phyloP scores from a whole-genome alignment of 2,888 invertebrate species.

The Chymomyza procnemis region DNA sequence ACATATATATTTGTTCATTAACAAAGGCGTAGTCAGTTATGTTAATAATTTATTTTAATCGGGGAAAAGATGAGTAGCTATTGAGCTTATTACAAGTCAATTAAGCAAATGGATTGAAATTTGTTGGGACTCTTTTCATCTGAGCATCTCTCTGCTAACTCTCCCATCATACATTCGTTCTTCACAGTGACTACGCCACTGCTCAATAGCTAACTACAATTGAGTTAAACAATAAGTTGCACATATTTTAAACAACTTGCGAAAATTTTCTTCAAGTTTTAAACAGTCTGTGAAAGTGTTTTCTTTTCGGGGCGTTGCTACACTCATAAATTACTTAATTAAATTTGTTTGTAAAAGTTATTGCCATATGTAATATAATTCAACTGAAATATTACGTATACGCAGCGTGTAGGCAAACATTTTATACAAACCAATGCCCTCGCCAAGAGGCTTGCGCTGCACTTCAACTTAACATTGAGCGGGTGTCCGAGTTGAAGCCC shows the following conservation, averaged over 20 bases:
- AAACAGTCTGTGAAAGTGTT: conserved; percentile 50
- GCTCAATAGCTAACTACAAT: neutral
- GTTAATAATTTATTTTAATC: too few relatives aligned
- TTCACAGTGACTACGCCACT: neutral
- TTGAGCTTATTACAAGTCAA: too few relatives aligned
- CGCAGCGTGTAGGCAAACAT: conserved; percentile 45
- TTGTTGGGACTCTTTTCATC: too few relatives aligned
- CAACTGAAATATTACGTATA: conserved; percentile 48
- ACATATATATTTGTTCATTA: conserved; percentile 66
- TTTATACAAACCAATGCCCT: neutral
- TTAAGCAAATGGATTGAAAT: too few relatives aligned
- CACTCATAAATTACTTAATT: conserved; percentile 34
- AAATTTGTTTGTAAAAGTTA: conserved; percentile 1
- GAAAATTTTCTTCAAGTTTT: conserved; percentile 29
- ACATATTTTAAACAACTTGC: conserved; percentile 35
- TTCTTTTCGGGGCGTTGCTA: conserved; percentile 19
- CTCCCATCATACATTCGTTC: too few relatives aligned
- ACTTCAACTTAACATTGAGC: conserved; percentile 67
- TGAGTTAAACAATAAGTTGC: neutral
- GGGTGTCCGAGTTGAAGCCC: conserved; percentile 30
- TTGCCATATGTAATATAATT: neutral
- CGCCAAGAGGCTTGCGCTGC: conserved; percentile 31
- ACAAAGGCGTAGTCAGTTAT: conserved; percentile 56
- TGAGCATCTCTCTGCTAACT: too few relatives aligned
- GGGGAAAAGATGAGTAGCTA: too few relatives aligned